Evolutionary conservation across 2,888 invertebrate genomes (phyloP), one percentile per base, ranked within the genome.

Genomic region (Drosophila nigritarsus): DNA sequence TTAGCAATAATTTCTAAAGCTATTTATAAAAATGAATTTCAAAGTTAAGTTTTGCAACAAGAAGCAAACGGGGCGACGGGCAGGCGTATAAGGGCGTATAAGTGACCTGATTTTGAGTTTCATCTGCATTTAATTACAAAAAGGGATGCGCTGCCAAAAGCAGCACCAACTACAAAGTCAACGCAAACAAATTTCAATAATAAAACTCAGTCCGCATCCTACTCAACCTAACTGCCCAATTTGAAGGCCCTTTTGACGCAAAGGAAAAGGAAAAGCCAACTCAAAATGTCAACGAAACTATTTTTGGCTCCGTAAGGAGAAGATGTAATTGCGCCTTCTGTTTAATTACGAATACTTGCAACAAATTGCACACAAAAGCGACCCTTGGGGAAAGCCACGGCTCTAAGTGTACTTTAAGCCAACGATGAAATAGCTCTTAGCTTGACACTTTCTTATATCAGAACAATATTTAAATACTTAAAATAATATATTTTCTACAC

Each of bases 91-190:
- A 55, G 63, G 82, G 76, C 81, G 75, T 74, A 68, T 81, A 75
- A 80, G 74, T 82, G 85, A 82, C 84, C 87, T 84, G 77, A 75
- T 87, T 87, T 71, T 63, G 36, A 82, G 67, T 77, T 87, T 78
- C 82, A 67, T 77, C 87, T 87, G 77, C 87, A 82, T 80, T 87
- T 85, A 89, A 85, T 87, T 89, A 85, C 82, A 77, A 75, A 85
- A 79, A 73, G 73, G 74, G 83, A 75, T 73, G 81, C 66, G 73
- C 61, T 65, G 62, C 49, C 71, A 60, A 65, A 51, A 65, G 54
- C 65, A 70, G 49, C 68, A 20, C 49, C 62, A 77, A 68, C 85
- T 59, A 68, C 63, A 75, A 76, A 79, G 67, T 60, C 76, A 75
- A 75, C 74, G 68, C 69, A 86, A 88, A 83, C 83, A 81, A 88